Base-by-base conservation (phyloP, 2,888 invertebrate species). In the Ichneumon xanthorius region DNA sequence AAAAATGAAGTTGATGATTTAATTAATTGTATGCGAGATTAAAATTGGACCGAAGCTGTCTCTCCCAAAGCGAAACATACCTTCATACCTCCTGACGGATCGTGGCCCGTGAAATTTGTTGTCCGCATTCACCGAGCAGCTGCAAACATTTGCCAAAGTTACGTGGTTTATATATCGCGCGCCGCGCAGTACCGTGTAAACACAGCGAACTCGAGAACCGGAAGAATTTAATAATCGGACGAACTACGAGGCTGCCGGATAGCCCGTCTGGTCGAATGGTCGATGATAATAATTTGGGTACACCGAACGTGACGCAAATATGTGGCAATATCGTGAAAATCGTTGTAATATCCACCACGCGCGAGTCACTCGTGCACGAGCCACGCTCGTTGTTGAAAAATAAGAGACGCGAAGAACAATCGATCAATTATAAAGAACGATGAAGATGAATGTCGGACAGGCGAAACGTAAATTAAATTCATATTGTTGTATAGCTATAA, bases 201-300 rank as follows among this genome's bases (percentile, higher is more conserved):
- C 55, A 9, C 19, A 11, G 55, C 19, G 9, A 22, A 22, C 22
- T 9, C 19, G 63, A 63, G 33, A 11, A 63, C 63, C 63, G 33
- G 63, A 63, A 63, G 37, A 33, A 63, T 63, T 63, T 33, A n/a
- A 63, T 63, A 63, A 63, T 33, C 37, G 26, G 26, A 26, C 58
- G 26, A 14, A 26, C 58, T 26, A 58, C 26, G 58, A 26, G 58
- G 1, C 26, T 26, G 14, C 11, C 22, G 22, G 22, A 26, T 58
- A 58, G 26, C 11, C 58, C 4, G 58, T 4, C 26, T 58, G 22
- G 4, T 22, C 58, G 26, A 58, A 26, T 11, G 22, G 26, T 26
- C 26, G 4, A 26, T 22, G 58, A 26, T 58, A 58, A 58, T 58
- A 26, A 9, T 58, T 58, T 14, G 14, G 14, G 4, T 22, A 14